Percentiles rank a stretch among this genome's conserved stretches.
Evolutionary conservation across 1,140 invertebrate species (phyloP).

Genomic region (Notospermus geniculatus): DNA sequence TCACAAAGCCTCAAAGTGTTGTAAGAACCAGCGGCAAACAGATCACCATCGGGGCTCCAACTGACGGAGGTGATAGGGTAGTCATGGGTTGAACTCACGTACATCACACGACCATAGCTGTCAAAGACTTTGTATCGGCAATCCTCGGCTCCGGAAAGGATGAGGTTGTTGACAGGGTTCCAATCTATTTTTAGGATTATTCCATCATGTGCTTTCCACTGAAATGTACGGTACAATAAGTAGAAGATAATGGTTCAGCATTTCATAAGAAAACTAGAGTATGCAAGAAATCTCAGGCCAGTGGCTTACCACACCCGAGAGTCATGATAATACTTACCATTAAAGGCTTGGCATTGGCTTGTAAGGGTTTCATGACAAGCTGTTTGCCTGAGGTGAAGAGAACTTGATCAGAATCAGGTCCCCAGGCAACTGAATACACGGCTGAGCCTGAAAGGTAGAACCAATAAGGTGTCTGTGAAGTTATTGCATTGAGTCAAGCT

Average conservation of each 20-base stretch:
- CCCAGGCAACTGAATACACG: constrained; percentile 84
- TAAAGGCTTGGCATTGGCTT: constrained; percentile 80
- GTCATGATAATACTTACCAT: constrained; percentile 72
- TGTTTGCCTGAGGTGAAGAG: constrained; percentile 80
- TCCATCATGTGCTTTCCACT: constrained; percentile 96
- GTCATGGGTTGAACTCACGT: constrained; percentile 75
- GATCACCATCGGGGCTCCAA: constrained; percentile 86
- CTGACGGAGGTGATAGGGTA: constrained; percentile 87
- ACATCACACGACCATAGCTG: constrained; percentile 80
- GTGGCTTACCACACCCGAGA: too few species aligned
- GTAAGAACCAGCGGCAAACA: constrained; percentile 90
- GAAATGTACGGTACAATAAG: too few species aligned
- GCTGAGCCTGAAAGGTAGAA: constrained; percentile 59
- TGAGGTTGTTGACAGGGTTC: constrained; percentile 82
- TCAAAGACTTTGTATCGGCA: constrained; percentile 96
- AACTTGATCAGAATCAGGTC: constrained; percentile 78
- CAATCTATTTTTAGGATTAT: constrained; percentile 84
- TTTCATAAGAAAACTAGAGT: neutral
- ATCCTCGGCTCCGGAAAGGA: constrained; percentile 93
- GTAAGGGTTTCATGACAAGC: constrained; percentile 85
- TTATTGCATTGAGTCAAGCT: too few species aligned
- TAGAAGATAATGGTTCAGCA: too few species aligned
- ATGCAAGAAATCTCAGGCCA: neutral
- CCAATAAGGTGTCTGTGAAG: too few species aligned
- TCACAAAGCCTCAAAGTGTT: constrained; percentile 92